Evolutionary conservation across 2,113 vertebrate genomes (phyloP).

Genomic region (Turdus rufiventris): DNA sequence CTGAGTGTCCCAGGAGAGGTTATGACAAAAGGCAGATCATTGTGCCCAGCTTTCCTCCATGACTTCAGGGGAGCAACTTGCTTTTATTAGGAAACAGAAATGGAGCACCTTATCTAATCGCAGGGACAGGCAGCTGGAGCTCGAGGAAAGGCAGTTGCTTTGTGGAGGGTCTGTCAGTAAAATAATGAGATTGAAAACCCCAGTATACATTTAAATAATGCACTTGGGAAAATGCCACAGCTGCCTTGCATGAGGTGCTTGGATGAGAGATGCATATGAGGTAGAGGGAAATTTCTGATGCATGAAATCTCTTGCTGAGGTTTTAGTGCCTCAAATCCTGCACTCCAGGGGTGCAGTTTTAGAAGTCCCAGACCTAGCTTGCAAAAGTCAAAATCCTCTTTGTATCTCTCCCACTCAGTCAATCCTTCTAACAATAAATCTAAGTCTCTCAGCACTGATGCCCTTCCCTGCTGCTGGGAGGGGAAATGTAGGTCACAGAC

Average conservation of each 20-base stretch:
- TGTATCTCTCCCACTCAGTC: neutral
- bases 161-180: neutral
- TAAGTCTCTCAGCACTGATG: neutral
- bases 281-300: neutral
- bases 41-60: neutral
- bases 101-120: neutral
- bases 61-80: neutral
- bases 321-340: neutral
- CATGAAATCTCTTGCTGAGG: accelerated
- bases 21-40: neutral
- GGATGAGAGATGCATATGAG: neutral
- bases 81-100: neutral
- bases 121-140: neutral
- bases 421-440: neutral
- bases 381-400: neutral
- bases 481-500: neutral
- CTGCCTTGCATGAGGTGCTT: neutral
- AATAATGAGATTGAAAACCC: neutral
- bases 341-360: neutral
- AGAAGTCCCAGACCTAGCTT: neutral
- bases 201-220: neutral
- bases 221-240: neutral
- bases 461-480: neutral
- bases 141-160: neutral
- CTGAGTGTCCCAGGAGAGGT: neutral